These are phyloP conservation scores for Amphibalanus amphitrite DNA, from an alignment of 1,140 invertebrate species.

Conservation along the genomic window DNA sequence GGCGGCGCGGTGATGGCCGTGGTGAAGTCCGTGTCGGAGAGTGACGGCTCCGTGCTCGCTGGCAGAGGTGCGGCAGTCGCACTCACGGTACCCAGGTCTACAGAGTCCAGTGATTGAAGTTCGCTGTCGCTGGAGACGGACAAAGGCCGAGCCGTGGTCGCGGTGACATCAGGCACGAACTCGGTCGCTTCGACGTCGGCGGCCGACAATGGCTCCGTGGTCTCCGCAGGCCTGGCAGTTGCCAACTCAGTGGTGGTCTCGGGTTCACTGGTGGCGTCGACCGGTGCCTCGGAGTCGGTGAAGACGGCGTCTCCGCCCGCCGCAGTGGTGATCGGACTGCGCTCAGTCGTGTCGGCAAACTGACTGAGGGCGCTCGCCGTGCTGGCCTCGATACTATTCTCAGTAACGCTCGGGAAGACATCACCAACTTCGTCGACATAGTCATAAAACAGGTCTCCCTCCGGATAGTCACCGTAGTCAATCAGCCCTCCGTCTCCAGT, in stretches of 20 bases:
- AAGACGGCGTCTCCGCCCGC: neutral
- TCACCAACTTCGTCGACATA: neutral
- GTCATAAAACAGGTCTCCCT: neutral
- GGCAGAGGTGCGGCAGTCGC: neutral
- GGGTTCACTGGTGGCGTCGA: neutral
- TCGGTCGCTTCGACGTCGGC: neutral
- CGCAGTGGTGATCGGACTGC: neutral
- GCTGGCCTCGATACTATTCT: neutral
- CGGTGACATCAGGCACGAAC: neutral
- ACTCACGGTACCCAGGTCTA: neutral
- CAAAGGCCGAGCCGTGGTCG: neutral
- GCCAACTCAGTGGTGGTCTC: too few relatives aligned
- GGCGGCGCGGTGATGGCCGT: slow-evolving; percentile 7
- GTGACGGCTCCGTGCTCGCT: slow-evolving; percentile 6
- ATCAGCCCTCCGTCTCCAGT: neutral
- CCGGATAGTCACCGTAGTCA: neutral
- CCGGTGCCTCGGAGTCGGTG: neutral
- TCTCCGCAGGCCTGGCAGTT: too few relatives aligned
- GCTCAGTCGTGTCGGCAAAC: neutral
- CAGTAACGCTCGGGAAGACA: neutral
- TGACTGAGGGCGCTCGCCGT: neutral
- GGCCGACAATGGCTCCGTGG: slow-evolving; percentile 4
- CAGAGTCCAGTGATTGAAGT: neutral
- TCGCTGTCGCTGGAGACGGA: neutral
- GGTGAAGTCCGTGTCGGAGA: neutral